phyloP scores from a whole-genome alignment of 2,113 vertebrate genomes.

The Columba livia region DNA sequence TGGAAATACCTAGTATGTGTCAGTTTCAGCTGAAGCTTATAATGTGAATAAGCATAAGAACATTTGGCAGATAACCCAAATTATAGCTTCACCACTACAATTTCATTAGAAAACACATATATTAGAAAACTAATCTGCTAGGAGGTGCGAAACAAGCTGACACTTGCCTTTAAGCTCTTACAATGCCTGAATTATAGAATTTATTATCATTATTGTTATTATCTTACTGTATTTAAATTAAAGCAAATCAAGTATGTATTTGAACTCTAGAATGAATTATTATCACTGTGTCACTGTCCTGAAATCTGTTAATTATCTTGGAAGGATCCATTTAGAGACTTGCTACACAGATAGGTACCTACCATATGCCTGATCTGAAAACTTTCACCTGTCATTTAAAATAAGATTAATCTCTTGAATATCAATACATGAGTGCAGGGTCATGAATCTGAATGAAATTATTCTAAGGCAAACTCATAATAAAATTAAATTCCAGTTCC shows the following conservation, averaged over 20 bases:
- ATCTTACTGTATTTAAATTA: slow-evolving; percentile 16
- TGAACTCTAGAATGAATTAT: slow-evolving; percentile 45
- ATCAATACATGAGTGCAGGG: background rate
- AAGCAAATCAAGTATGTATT: slow-evolving; percentile 30
- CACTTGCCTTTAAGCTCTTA: slow-evolving; percentile 20
- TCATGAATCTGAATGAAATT: slow-evolving; percentile 16
- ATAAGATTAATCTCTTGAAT: slow-evolving; percentile 25
- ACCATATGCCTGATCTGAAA: slow-evolving; percentile 1
- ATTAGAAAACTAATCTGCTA: slow-evolving; percentile 8
- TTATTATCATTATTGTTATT: slow-evolving; percentile 35
- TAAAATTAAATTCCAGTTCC: background rate
- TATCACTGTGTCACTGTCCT: background rate
- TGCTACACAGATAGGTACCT: background rate
- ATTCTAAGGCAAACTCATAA: background rate
- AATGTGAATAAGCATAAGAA: slow-evolving; percentile 19
- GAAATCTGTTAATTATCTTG: slow-evolving; percentile 44
- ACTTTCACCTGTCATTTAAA: slow-evolving; percentile 31
- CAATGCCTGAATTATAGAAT: slow-evolving; percentile 18
- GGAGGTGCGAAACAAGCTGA: slow-evolving; percentile 5
- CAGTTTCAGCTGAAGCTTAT: slow-evolving; percentile 4
- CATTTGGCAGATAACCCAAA: slow-evolving; percentile 32
- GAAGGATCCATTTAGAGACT: slow-evolving; percentile 24
- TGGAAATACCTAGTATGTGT: slow-evolving; percentile 2
- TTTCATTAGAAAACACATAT: slow-evolving; percentile 11
- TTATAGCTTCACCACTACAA: background rate